Evolutionary conservation across 2,797 vertebrate genomes (phyloP), one percentile per base, ranked within the genome.

Genomic region (Melanotaenia trifasciata): DNA sequence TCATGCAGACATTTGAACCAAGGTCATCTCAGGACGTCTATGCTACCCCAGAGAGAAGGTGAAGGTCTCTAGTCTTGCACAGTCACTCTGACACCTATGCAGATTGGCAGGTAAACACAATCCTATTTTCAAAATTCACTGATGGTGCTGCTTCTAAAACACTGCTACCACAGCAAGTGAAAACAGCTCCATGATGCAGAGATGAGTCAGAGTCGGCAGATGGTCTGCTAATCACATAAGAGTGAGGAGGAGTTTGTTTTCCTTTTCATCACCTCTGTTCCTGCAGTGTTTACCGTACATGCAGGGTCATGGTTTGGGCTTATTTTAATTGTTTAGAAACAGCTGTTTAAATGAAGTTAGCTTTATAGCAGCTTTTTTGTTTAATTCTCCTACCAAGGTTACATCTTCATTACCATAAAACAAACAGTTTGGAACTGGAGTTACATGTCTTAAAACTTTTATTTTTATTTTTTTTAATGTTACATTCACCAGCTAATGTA

Each of bases 191-290:
- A 35, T 75, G 74, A 79, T 60, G 69, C 76, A 67, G 66, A 13
- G 56, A 75, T 84, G 86, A 87, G 73, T 89, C 90, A 89, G 32
- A 33, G 74, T 65, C 72, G 85, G 63, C 73, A 67, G 45, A 50
- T 69, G 63, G 71, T 81, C 74, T 69, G 36, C 28, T 26, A 60
- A 45, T 77, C 35, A 64, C 47, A 64, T 63, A 65, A 40, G 13
- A 64, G n/a, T 45, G 36, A 66, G 30, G 50, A 58, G 3, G 36
- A 71, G 26, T 50, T 51, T 58, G 47, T 32, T 58, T 58, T 47
- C 53, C 16, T 0, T 75, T 67, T 72, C 30, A 59, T 67, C 67
- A 26, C 22, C 59, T 8, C 26, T 59, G 28, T 12, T 20, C 24
- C 54, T 66, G 43, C 33, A 45, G 16, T 38, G 24, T 43, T 54